Percentiles rank a stretch among this genome's conserved stretches.
These are phyloP conservation scores for Epinephelus awoara DNA, from an alignment of 2,797 vertebrate genomes.

Conservation along the genomic window DNA sequence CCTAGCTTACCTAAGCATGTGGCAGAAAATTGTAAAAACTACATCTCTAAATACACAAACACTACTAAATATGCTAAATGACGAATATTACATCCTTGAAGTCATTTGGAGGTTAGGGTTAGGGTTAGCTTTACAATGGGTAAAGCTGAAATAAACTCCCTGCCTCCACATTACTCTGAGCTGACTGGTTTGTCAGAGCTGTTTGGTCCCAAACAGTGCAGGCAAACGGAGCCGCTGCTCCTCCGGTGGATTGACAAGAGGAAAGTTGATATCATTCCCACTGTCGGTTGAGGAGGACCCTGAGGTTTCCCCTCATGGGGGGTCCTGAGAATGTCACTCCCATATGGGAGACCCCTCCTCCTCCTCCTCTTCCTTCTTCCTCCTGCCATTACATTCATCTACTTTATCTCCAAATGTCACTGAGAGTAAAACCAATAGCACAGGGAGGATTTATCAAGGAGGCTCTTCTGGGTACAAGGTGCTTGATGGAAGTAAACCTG, in stretches of 20 bases:
- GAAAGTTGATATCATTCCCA: conserved; percentile 72
- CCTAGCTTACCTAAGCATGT: no score
- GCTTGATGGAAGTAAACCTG: conserved; percentile 40
- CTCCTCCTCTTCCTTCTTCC: conserved; percentile 28
- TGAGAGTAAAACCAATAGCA: conserved; percentile 60
- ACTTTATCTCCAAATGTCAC: conserved; percentile 77
- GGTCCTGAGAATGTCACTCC: conserved; percentile 71
- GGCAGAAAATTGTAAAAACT: no score
- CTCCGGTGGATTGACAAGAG: conserved; percentile 31
- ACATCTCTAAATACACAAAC: no score
- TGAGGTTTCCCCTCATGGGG: conserved; percentile 72
- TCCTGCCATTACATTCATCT: conserved; percentile 54
- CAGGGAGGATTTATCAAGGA: conserved; percentile 52
- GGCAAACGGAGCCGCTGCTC: conserved; percentile 47
- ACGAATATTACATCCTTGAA: background rate
- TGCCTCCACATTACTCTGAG: no score
- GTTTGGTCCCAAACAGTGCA: conserved; percentile 24
- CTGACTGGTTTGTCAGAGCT: background rate
- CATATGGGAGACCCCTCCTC: conserved; percentile 37
- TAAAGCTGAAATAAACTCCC: no score
- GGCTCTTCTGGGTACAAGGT: conserved; percentile 34
- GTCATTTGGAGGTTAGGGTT: no score
- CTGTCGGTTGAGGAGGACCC: conserved; percentile 61
- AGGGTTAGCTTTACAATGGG: background rate
- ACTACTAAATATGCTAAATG: background rate